A percentile compares a stretch with the other conserved stretches of the same genome.
phyloP scores from a whole-genome alignment of 53 echinoderm and acorn worm genomes.

The Astropecten irregularis region DNA sequence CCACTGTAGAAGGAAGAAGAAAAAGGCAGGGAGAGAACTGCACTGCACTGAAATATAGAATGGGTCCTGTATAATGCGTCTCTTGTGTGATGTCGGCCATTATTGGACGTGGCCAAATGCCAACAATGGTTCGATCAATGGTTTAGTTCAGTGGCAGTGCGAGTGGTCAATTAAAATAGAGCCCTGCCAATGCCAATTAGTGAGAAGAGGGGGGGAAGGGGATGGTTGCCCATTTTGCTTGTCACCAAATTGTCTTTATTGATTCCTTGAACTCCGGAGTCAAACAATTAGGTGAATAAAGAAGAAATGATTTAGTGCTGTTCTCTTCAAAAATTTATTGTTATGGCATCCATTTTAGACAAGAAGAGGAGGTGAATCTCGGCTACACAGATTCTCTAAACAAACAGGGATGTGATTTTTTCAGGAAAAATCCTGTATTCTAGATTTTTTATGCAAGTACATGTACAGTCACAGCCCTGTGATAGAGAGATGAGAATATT shows the following conservation, averaged over 20 bases:
- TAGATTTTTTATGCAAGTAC: too few species aligned
- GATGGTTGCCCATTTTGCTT: neutral
- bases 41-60: too few species aligned
- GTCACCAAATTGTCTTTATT: neutral
- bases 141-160: conserved; percentile 20
- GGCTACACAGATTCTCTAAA: too few species aligned
- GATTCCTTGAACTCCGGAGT: neutral
- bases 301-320: too few species aligned
- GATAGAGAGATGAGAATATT: too few species aligned
- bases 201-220: neutral
- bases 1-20: too few species aligned
- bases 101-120: conserved; percentile 8
- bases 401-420: too few species aligned
- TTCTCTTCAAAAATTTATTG: neutral
- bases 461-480: too few species aligned
- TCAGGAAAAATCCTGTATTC: too few species aligned
- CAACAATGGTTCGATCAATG: conserved; percentile 42
- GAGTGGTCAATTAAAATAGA: conserved; percentile 29
- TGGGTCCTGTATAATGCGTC: too few species aligned
- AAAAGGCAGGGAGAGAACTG: too few species aligned
- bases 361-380: too few species aligned
- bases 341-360: neutral
- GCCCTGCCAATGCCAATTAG: conserved; percentile 16
- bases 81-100: neutral
- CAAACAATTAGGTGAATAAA: neutral